Conservation (phyloP, 2,888 invertebrate genomes). For the Antheraea yamamai region DNA sequence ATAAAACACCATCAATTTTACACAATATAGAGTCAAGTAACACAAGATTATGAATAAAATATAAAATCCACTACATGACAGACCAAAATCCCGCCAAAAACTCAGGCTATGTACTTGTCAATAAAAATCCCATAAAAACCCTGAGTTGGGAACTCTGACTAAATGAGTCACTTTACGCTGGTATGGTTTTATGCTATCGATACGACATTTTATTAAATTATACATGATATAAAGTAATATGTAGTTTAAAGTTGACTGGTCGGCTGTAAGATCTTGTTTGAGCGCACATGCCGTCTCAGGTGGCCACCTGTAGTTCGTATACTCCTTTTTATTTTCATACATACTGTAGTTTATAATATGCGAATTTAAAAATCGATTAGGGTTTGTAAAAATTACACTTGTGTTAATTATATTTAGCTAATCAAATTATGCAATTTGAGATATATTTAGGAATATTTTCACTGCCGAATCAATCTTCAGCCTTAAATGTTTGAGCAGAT, state of each 20-base stretch:
- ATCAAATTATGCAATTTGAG: too few species aligned
- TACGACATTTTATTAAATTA: constrained; percentile 36
- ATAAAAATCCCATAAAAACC: too few species aligned
- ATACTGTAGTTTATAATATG: background rate
- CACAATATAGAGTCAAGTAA: too few species aligned
- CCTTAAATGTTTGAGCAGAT: too few species aligned
- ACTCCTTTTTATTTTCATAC: background rate
- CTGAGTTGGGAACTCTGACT: background rate
- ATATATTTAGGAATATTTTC: too few species aligned
- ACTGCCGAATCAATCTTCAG: too few species aligned
- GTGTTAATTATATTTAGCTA: background rate
- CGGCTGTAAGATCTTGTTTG: constrained; percentile 40
- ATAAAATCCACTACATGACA: too few species aligned
- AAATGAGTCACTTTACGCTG: background rate
- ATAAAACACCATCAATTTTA: too few species aligned
- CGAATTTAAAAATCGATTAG: background rate
- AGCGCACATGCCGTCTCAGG: constrained; percentile 53
- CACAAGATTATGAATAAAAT: too few species aligned
- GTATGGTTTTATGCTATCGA: background rate
- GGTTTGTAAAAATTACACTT: background rate
- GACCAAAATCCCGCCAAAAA: too few species aligned
- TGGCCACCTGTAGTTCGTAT: background rate
- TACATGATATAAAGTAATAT: constrained; percentile 66
- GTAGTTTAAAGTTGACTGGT: constrained; percentile 54
- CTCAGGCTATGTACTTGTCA: too few species aligned